Evolutionary conservation across 2,113 vertebrate species (phyloP), one percentile per base, ranked within the genome.

Genomic region (Bubo bubo): DNA sequence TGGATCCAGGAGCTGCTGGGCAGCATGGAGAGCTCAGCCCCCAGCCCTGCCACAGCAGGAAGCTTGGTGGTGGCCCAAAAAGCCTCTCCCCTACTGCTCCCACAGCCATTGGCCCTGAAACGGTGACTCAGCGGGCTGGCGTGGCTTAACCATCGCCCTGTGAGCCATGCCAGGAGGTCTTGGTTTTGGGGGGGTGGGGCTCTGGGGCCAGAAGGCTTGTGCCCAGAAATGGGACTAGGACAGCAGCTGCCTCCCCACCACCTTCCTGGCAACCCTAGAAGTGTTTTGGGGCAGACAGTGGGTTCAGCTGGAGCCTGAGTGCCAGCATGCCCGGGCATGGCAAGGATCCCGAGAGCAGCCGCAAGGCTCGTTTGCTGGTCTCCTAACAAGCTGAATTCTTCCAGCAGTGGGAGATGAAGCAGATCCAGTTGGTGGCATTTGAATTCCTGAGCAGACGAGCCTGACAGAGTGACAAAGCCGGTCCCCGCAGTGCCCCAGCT

Each of bases 381-480:
- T 95, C 32, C 63, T 91, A 59, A 84, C 37, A 66, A 55, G 60
- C 83, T 37, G 47, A 74, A 50, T 94, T 93, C 60, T 81, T 81
- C 56, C 70, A 91, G 76, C 73, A 84, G 56, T 87, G 52, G 60
- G 80, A 89, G 56, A 63, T 71, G 52, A 96, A 85, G 81, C 43
- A 91, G 64, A 94, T 86, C 35, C 62, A 66, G 68, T 88, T 91
- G 82, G 89, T 96, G 89, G 39, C 82, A 93, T 96, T 95, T 95
- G 82, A 95, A 94, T 95, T 91, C 89, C 86, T 92, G 79, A 92
- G 85, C 85, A 92, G 64, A 64, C 2, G 9, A 96, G 71, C 50
- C 34, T 87, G 80, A 74, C 28, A 62, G 55, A 76, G 67, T 87
- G 90, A 88, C 75, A 93, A 55, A 97, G 86, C 53, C 6, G 3